A percentile compares a stretch with the other conserved stretches of the same genome.
Evolutionary conservation across 2,888 invertebrate genomes (phyloP).

Genomic region (Eumacrocentrus americanus): DNA sequence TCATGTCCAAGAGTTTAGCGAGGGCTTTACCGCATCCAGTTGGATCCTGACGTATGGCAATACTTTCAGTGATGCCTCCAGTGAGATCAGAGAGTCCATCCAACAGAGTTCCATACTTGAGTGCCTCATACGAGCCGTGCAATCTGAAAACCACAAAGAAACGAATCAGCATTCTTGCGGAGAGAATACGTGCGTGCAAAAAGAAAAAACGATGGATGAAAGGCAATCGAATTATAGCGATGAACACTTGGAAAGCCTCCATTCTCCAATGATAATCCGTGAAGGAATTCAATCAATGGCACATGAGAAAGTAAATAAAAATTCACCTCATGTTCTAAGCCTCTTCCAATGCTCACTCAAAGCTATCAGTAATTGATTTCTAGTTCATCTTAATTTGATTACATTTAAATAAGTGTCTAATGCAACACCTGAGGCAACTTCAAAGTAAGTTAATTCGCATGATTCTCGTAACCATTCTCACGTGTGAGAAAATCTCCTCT

Average conservation of each 20-base stretch:
- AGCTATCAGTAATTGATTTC: neutral
- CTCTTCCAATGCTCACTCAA: constrained; percentile 4
- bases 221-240: neutral
- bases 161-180: constrained; percentile 11
- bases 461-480: neutral
- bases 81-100: constrained; percentile 89
- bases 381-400: no score
- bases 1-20: constrained; percentile 76
- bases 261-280: neutral
- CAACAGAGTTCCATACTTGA: constrained; percentile 88
- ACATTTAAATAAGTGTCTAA: no score
- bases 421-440: neutral
- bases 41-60: constrained; percentile 74
- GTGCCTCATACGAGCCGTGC: constrained; percentile 91
- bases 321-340: no score
- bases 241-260: neutral
- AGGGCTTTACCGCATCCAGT: constrained; percentile 73
- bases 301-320: neutral
- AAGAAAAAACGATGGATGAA: neutral
- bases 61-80: constrained; percentile 86
- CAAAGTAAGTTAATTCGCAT: neutral
- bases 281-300: constrained; percentile 1
- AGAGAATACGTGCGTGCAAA: constrained; percentile 18
- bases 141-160: constrained; percentile 65
- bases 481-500: neutral